Evolutionary conservation across 2,888 invertebrate genomes (phyloP).

Genomic region (Macrophya alboannulata): DNA sequence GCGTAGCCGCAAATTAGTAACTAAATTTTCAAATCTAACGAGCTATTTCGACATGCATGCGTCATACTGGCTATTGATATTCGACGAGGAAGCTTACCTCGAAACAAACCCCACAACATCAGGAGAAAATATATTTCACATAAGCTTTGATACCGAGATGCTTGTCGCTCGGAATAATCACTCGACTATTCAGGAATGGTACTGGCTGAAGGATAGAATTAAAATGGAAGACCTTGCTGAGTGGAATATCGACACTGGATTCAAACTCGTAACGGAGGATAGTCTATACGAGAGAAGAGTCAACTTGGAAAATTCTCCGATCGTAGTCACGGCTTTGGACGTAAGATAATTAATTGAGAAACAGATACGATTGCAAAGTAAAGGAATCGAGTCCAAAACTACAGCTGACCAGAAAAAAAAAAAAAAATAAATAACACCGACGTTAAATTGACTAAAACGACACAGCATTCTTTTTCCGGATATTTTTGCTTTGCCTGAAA

Average conservation of each 20-base stretch:
- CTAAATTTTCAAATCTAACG: constrained; percentile 62
- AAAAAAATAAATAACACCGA: no score
- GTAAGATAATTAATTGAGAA: constrained; percentile 59
- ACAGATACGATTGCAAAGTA: background rate
- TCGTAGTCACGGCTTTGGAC: constrained; percentile 65
- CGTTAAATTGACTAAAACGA: no score
- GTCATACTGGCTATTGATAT: constrained; percentile 71
- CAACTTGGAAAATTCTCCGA: constrained; percentile 64
- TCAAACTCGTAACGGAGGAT: constrained; percentile 36
- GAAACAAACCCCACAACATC: constrained; percentile 61
- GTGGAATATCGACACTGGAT: constrained; percentile 62
- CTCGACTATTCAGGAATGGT: constrained; percentile 69
- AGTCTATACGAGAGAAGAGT: constrained; percentile 67
- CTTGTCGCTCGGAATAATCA: constrained; percentile 67
- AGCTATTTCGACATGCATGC: constrained; percentile 60
- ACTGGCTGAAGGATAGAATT: constrained; percentile 65
- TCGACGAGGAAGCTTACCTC: constrained; percentile 58
- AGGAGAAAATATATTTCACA: constrained; percentile 65
- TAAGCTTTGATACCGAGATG: constrained; percentile 70
- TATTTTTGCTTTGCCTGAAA: background rate
- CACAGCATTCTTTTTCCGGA: background rate
- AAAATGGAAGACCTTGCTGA: constrained; percentile 62
- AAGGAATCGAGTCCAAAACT: no score
- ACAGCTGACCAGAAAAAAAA: no score
- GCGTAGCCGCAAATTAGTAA: constrained; percentile 59